Evolutionary conservation across 2,888 invertebrate species (phyloP), one percentile per base, ranked within the genome.

Genomic region (Phragmatobia fuliginosa): DNA sequence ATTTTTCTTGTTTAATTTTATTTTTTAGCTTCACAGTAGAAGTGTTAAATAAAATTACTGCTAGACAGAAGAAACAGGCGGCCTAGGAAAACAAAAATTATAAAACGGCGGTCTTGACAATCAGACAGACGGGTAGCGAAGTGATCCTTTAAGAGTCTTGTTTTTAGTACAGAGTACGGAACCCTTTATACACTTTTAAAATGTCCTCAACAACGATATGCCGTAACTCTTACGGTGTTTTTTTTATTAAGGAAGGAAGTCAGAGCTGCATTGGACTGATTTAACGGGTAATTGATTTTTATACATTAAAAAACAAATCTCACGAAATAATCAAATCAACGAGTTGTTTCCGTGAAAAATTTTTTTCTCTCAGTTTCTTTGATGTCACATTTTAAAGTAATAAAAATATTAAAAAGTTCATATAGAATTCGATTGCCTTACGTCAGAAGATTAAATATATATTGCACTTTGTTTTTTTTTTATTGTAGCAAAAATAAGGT

Each of bases 231-330:
- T 38, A 38, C 38, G 28, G 0, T 25, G 8, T 62, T 62, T 63
- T 62, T 63, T 49, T 28, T 31, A 5, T 18, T 25, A 52, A 64
- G 64, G 52, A 64, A 64, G 25, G 52, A 25, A 63, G 25, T 49
- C 49, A 25, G 36, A 52, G 18, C 52, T 33, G 52, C 41, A 32
- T 52, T 64, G 52, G 25, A 52, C 25, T 64, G 32, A 52, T 52
- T 25, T 33, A 32, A 52, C 25, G 36, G 33, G n/a, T 64, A 64
- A 64, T 36, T 64, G 52, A 52, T 36, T 52, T 64, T 18, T 64
- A n/a, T 7, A 18, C 52, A 25, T 52, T 49, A 28, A 33, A 64
- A 64, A 64, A 64, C 32, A 25, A 25, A 25, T 45, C 11, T 16
- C 52, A 25, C 32, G 11, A 33, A 45, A 52, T 52, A 36, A 64